Percentiles rank a stretch among this genome's conserved stretches.
phyloP scores from a whole-genome alignment of 2,797 vertebrate genomes.

The Sciurus vulgaris region DNA sequence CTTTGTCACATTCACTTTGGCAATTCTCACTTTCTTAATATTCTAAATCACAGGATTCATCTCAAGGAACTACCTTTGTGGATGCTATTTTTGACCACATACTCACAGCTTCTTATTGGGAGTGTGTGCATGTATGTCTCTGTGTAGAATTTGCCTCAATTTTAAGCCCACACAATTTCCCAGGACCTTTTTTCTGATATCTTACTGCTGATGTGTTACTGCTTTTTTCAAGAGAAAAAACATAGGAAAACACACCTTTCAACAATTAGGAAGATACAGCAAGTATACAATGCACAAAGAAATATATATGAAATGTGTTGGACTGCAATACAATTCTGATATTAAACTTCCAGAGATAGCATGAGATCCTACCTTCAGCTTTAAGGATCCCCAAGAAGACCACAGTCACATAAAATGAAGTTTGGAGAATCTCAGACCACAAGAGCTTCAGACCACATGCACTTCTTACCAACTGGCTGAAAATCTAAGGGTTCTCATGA shows the following conservation, averaged over 20 bases:
- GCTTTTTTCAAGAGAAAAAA: neutral
- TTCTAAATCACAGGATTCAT: slow-evolving; percentile 24
- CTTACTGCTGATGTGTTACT: neutral
- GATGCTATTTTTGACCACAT: neutral
- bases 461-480: neutral
- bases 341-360: neutral
- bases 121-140: neutral
- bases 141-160: neutral
- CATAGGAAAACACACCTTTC: neutral
- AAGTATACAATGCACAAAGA: neutral
- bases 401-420: neutral
- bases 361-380: neutral
- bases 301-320: neutral
- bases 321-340: neutral
- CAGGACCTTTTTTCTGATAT: neutral
- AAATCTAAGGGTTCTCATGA: neutral
- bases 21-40: slow-evolving; percentile 38
- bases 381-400: neutral
- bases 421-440: neutral
- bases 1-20: slow-evolving; percentile 3
- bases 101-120: neutral
- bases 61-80: slow-evolving; percentile 29
- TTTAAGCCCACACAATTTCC: neutral
- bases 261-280: neutral
- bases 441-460: neutral